Evolutionary conservation across 2,888 invertebrate genomes (phyloP).

Genomic region (Drosophila leonis): DNA sequence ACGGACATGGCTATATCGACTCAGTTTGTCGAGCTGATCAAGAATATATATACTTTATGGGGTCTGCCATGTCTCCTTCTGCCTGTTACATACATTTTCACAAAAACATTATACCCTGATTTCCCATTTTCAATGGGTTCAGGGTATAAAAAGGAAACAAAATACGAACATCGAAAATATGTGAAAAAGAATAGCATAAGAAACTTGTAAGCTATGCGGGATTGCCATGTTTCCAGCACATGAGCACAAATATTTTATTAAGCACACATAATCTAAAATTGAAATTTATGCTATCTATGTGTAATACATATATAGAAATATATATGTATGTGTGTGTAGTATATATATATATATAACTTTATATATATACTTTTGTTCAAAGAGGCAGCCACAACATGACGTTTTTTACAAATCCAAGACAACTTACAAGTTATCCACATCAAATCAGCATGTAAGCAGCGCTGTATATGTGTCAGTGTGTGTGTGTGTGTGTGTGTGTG

Average conservation of each 20-base stretch:
- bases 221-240: slow-evolving; percentile 14
- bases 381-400: slow-evolving; percentile 38
- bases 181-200: slow-evolving; percentile 32
- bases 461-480: slow-evolving; percentile 10
- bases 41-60: too few relatives aligned
- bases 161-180: slow-evolving; percentile 12
- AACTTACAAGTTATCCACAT: slow-evolving; percentile 69
- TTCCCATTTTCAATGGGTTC: too few relatives aligned
- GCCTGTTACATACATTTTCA: too few relatives aligned
- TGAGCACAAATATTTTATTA: slow-evolving; percentile 68
- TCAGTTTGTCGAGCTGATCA: too few relatives aligned
- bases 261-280: slow-evolving; percentile 73
- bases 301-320: background rate
- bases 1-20: too few relatives aligned
- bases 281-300: slow-evolving; percentile 66
- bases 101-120: too few relatives aligned
- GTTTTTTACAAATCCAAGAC: slow-evolving; percentile 48
- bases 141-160: too few relatives aligned
- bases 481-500: slow-evolving; percentile 14
- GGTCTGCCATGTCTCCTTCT: too few relatives aligned
- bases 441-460: slow-evolving; percentile 51
- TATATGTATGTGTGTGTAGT: background rate
- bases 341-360: background rate
- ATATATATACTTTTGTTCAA: slow-evolving; percentile 34
- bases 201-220: slow-evolving; percentile 6